phyloP scores from a whole-genome alignment of 2,888 invertebrate genomes.

The Andrena camellia region DNA sequence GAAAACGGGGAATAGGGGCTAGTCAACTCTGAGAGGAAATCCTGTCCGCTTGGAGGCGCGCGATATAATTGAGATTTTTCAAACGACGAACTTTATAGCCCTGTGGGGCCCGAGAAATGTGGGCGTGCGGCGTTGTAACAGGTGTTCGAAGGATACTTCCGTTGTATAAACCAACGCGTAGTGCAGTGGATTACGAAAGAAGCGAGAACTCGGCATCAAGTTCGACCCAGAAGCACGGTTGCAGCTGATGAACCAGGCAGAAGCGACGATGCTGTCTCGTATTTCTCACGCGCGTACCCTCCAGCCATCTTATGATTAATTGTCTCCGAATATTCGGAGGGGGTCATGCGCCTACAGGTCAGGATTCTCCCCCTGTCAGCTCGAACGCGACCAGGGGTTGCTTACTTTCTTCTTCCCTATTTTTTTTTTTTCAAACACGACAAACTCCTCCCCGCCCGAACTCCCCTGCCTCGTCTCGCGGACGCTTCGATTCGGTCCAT shows the following conservation, averaged over 20 bases:
- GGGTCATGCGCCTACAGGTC: slow-evolving; percentile 69
- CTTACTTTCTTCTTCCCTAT: slow-evolving; percentile 49
- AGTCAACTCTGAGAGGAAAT: slow-evolving; percentile 55
- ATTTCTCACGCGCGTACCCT: slow-evolving; percentile 81
- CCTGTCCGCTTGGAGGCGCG: slow-evolving; percentile 27
- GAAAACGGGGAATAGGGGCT: slow-evolving; percentile 18
- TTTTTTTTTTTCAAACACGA: slow-evolving; percentile 62
- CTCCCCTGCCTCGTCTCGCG: slow-evolving; percentile 55
- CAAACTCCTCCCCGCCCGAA: slow-evolving; percentile 57
- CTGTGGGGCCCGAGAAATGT: background rate
- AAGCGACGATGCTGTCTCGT: slow-evolving; percentile 75
- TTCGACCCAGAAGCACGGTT: slow-evolving; percentile 12
- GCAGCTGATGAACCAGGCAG: slow-evolving; percentile 61
- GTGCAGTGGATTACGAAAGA: background rate
- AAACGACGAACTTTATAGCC: background rate
- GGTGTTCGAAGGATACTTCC: background rate
- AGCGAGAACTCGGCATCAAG: too few relatives aligned
- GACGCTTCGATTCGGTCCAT: slow-evolving; percentile 78
- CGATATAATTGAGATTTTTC: slow-evolving; percentile 3
- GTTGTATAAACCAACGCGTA: background rate
- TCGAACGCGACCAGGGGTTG: slow-evolving; percentile 64
- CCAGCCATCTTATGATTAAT: slow-evolving; percentile 79
- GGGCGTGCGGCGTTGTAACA: background rate
- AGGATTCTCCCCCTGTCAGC: slow-evolving; percentile 51
- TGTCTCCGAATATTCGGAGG: slow-evolving; percentile 71